These are phyloP conservation scores for Hydrophis major DNA, from an alignment of 2,797 vertebrate species.

Conservation along the genomic window DNA sequence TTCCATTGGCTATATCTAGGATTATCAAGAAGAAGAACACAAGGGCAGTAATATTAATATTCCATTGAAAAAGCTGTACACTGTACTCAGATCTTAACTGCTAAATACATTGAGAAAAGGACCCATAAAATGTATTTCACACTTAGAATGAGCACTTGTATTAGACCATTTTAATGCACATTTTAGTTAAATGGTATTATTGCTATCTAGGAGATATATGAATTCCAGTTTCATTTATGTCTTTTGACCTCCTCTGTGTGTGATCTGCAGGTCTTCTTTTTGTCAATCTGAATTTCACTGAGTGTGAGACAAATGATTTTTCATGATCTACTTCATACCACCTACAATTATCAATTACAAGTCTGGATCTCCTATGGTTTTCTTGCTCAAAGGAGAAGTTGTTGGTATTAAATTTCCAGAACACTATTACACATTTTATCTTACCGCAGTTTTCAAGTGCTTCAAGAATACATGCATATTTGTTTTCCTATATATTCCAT, in stretches of 20 bases:
- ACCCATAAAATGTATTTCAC: background rate
- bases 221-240: background rate
- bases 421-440: background rate
- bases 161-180: background rate
- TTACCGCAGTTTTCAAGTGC: background rate
- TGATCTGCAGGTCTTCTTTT: background rate
- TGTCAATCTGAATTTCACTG: background rate
- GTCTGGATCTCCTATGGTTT: background rate
- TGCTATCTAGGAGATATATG: background rate
- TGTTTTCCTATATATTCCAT: slow-evolving; percentile 23
- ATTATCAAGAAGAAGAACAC: background rate
- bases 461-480: slow-evolving; percentile 25
- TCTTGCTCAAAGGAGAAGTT: slow-evolving; percentile 10
- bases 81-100: background rate
- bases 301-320: background rate
- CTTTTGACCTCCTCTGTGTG: background rate
- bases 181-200: background rate
- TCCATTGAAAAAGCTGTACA: background rate
- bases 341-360: background rate
- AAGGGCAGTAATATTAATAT: background rate
- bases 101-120: background rate
- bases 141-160: background rate
- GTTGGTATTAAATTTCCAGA: background rate
- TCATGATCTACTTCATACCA: background rate
- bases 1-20: too few species aligned